Conservation (phyloP, 2,113 vertebrate genomes). For the Cyphomyrus discorhynchus region DNA sequence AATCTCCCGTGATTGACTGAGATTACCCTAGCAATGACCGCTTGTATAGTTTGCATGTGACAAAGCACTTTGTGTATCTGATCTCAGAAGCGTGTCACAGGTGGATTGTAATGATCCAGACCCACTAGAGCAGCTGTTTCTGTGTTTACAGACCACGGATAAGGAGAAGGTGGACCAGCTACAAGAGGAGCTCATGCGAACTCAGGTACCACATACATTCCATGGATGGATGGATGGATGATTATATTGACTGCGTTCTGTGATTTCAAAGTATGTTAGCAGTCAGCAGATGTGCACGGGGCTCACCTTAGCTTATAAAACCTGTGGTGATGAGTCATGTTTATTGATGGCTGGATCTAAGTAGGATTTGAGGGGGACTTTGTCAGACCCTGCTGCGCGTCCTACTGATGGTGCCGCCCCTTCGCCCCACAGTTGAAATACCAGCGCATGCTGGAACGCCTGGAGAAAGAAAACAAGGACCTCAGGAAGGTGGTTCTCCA, state of each 20-base stretch:
- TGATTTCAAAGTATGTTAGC: not conserved
- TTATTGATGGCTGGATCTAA: not conserved
- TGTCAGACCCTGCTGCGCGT: not conserved
- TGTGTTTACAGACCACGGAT: slow-evolving; percentile 75
- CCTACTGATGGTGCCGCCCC: too few species aligned
- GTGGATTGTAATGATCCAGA: slow-evolving; percentile 2
- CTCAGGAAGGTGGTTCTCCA: slow-evolving; percentile 90
- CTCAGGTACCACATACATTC: slow-evolving; percentile 71
- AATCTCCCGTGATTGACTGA: not conserved
- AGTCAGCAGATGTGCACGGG: not conserved
- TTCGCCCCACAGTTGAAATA: slow-evolving; percentile 76
- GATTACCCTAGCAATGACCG: not conserved
- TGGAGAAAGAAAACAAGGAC: slow-evolving; percentile 98
- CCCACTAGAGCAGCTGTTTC: not conserved
- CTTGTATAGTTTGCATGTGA: not conserved
- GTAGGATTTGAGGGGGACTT: not conserved
- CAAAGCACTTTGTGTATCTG: not conserved
- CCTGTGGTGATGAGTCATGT: not conserved
- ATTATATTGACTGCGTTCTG: not conserved
- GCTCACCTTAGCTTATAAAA: not conserved
- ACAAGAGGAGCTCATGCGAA: slow-evolving; percentile 89
- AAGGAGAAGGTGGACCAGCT: slow-evolving; percentile 93
- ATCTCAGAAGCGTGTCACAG: not conserved
- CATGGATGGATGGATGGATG: not conserved
- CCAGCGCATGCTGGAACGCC: slow-evolving; percentile 89